Conservation (phyloP, 2,797 vertebrate genomes). For the Parauchenoglanis ngamensis region DNA sequence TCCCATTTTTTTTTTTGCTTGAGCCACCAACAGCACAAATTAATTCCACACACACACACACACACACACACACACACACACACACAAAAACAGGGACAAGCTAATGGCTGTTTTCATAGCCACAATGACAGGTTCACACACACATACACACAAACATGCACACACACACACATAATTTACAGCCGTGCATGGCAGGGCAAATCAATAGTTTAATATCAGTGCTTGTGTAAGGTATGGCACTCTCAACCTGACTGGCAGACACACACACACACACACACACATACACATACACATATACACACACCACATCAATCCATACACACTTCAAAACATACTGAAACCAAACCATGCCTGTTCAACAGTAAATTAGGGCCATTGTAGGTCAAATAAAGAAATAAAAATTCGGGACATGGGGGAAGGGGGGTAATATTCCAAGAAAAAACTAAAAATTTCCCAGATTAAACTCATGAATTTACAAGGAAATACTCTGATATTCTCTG, state of each 20-base stretch:
- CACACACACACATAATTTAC: constrained; percentile 63
- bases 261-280: constrained; percentile 16
- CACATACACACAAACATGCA: constrained; percentile 38
- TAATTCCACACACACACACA: constrained; percentile 49
- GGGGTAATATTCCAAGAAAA: no score
- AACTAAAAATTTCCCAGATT: no score
- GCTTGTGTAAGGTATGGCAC: constrained; percentile 50
- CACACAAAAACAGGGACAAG: constrained; percentile 48
- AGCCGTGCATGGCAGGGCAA: constrained; percentile 53
- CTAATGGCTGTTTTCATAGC: constrained; percentile 49
- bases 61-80: constrained; percentile 61
- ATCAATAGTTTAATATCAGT: constrained; percentile 63
- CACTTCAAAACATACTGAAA: not conserved
- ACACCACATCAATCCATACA: not conserved
- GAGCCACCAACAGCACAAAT: constrained; percentile 52
- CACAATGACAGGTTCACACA: constrained; percentile 38
- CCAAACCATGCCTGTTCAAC: no score
- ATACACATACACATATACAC: constrained; percentile 61
- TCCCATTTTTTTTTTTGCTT: constrained; percentile 41
- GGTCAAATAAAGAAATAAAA: no score
- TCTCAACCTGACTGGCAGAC: constrained; percentile 56
- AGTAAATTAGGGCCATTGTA: no score
- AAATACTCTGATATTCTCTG: no score
- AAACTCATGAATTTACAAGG: no score
- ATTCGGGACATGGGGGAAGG: no score